Conservation (phyloP, 2,113 vertebrate species). For the Pelvicachromis taeniatus region DNA sequence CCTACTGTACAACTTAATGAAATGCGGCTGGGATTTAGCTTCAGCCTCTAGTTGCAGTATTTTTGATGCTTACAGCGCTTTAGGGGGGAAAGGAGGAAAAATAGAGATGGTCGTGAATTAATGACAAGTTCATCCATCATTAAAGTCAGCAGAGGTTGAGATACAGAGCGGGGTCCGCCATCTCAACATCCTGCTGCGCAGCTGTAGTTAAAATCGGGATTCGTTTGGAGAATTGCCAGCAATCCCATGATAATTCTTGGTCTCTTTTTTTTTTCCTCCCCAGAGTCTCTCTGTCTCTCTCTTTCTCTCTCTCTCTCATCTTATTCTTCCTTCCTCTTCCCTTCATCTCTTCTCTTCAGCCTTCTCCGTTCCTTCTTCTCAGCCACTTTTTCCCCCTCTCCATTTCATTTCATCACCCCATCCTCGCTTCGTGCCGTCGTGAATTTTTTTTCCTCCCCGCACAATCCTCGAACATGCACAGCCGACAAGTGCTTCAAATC, state of each 20-base stretch:
- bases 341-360: neutral
- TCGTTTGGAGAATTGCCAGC: conserved; percentile 82
- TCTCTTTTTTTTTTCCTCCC: conserved; percentile 13
- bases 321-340: neutral
- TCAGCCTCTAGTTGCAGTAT: conserved; percentile 65
- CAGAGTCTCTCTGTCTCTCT: conserved; percentile 28
- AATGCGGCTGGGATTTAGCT: conserved; percentile 65
- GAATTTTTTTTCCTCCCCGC: conserved; percentile 49
- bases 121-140: conserved; percentile 74
- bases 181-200: conserved; percentile 64
- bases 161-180: conserved; percentile 57
- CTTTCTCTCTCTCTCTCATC: neutral
- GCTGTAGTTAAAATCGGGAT: conserved; percentile 71
- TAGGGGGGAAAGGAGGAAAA: neutral
- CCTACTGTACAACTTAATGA: conserved; percentile 74
- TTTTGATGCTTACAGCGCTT: conserved; percentile 70
- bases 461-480: conserved; percentile 82
- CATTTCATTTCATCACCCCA: conserved; percentile 13
- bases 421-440: conserved; percentile 70
- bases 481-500: conserved; percentile 87
- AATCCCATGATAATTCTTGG: conserved; percentile 78
- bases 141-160: conserved; percentile 63
- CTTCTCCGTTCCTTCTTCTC: neutral
- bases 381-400: neutral
- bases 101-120: conserved; percentile 62